Percentiles rank a stretch among this genome's conserved stretches.
phyloP scores from a whole-genome alignment of 2,888 invertebrate species.

The Agrotis puta region DNA sequence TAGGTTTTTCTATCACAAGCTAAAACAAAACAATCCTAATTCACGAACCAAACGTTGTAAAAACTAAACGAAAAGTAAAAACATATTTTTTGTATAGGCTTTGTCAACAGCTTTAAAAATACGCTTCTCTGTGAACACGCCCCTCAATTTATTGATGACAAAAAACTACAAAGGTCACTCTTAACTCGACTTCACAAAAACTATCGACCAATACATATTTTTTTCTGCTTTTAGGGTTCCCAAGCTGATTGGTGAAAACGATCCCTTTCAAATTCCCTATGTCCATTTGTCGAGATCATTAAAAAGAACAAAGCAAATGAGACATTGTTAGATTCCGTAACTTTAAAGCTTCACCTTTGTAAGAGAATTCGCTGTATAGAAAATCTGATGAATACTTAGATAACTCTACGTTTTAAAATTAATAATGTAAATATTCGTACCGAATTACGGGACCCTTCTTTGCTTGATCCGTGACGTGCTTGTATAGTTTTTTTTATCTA shows the following conservation, averaged over 20 bases:
- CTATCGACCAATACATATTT: constrained; percentile 10
- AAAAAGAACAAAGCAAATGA: too few species aligned
- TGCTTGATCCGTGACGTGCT: background rate
- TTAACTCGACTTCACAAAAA: constrained; percentile 56
- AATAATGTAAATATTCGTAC: too few species aligned
- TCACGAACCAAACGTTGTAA: constrained; percentile 6
- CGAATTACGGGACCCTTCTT: too few species aligned
- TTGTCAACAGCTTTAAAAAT: constrained; percentile 69
- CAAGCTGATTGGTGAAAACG: rapidly evolving
- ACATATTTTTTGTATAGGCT: constrained; percentile 53
- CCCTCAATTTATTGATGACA: constrained; percentile 65
- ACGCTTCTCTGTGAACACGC: constrained; percentile 65
- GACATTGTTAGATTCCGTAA: too few species aligned
- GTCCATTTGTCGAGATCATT: background rate
- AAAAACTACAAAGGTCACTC: constrained; percentile 65
- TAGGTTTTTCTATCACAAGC: background rate
- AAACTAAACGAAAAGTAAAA: constrained; percentile 31
- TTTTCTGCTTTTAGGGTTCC: background rate
- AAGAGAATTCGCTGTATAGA: too few species aligned
- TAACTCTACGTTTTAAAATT: too few species aligned
- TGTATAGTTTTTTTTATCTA: background rate
- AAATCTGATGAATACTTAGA: too few species aligned
- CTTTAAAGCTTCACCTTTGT: too few species aligned
- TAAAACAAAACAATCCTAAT: constrained; percentile 46
- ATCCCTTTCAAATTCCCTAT: background rate